These are phyloP conservation scores for Catostomus latipinnis DNA, from an alignment of 2,797 vertebrate genomes.

Conservation along the genomic window DNA sequence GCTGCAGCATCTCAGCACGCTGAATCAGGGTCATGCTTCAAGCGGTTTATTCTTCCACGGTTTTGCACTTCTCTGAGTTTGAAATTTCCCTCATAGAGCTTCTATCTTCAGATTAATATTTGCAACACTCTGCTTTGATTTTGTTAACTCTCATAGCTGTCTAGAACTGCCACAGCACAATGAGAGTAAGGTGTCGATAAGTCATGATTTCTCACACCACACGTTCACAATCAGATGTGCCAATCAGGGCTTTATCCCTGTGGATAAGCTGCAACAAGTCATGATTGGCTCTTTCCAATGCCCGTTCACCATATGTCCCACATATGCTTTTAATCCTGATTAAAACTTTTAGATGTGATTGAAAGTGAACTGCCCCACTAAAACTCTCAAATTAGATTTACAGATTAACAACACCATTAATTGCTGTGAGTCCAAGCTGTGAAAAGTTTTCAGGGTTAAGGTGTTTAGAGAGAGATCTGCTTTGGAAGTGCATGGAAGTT, in stretches of 20 bases:
- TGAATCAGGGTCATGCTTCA: slow-evolving; percentile 49
- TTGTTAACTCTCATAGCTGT: background rate
- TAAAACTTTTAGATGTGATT: slow-evolving; percentile 48
- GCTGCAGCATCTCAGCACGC: slow-evolving; percentile 57
- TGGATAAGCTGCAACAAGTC: slow-evolving; percentile 37
- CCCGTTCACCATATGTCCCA: slow-evolving; percentile 66
- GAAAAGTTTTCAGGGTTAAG: slow-evolving; percentile 51
- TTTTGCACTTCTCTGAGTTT: background rate
- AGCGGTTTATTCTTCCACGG: background rate
- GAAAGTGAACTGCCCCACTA: slow-evolving; percentile 50
- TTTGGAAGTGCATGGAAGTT: too few species aligned
- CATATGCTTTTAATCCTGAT: slow-evolving; percentile 46
- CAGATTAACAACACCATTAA: slow-evolving; percentile 66
- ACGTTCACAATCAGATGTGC: slow-evolving; percentile 14
- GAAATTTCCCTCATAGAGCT: background rate
- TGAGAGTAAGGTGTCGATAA: background rate
- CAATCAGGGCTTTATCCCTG: slow-evolving; percentile 33
- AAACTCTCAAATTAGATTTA: slow-evolving; percentile 67
- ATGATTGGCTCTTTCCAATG: slow-evolving; percentile 1
- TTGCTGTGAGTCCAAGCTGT: slow-evolving; percentile 36
- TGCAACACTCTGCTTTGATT: background rate
- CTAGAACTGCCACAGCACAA: background rate
- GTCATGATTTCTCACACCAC: background rate
- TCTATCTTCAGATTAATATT: slow-evolving; percentile 3
- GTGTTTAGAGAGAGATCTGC: background rate